Percentiles rank a stretch among this genome's conserved stretches.
Evolutionary conservation across 1,140 invertebrate genomes (phyloP).

Genomic region (Hyles vespertilio): DNA sequence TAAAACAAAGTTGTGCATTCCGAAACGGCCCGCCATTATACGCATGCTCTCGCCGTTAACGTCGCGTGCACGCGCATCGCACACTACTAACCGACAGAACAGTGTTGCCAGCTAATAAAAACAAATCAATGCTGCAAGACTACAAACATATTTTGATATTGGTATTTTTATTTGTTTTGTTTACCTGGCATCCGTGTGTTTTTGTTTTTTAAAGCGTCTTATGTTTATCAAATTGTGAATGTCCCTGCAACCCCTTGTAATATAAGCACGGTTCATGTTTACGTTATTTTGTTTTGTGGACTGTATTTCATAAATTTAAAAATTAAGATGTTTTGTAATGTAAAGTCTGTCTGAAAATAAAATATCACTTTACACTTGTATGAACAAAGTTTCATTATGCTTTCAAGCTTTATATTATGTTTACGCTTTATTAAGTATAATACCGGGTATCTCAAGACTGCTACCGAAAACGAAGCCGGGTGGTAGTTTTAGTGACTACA

Average conservation of each 20-base stretch:
- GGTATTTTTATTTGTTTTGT: too few relatives aligned
- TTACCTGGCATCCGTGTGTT: too few relatives aligned
- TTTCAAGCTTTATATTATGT: slow-evolving; percentile 2
- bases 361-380: neutral
- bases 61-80: slow-evolving; percentile 1
- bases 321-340: neutral
- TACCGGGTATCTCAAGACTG: too few relatives aligned
- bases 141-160: too few relatives aligned
- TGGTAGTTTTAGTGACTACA: too few relatives aligned
- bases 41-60: slow-evolving; percentile 3
- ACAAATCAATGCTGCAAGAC: too few relatives aligned
- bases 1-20: neutral
- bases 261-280: slow-evolving; percentile 2
- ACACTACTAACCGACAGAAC: neutral
- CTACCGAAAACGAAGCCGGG: too few relatives aligned
- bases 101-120: too few relatives aligned
- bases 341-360: neutral
- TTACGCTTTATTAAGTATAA: neutral
- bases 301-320: neutral
- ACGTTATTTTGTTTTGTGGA: neutral
- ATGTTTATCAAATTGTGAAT: too few relatives aligned
- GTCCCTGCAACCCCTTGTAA: too few relatives aligned
- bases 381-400: slow-evolving; percentile 1
- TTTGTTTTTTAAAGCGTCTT: too few relatives aligned
- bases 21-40: neutral